These are phyloP conservation scores for Pantherophis alleghaniensis DNA, from an alignment of 2,797 vertebrate species.

Conservation along the genomic window DNA sequence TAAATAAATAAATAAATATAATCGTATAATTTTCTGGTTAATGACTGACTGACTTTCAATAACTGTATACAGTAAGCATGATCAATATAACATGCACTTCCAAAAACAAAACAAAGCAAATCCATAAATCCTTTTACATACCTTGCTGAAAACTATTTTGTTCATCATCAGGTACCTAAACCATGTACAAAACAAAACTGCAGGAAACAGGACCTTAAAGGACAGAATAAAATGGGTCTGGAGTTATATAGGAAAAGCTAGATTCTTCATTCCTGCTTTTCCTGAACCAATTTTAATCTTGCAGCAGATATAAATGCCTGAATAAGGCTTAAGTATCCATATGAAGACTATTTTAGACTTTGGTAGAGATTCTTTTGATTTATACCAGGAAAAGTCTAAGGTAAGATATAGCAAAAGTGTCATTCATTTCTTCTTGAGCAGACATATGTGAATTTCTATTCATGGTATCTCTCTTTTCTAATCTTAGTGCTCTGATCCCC, in stretches of 20 bases:
- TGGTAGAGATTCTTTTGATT: background rate
- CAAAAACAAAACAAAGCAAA: background rate
- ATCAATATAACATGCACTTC: background rate
- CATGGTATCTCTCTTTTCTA: background rate
- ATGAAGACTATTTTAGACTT: background rate
- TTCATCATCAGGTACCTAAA: background rate
- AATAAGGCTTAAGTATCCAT: background rate
- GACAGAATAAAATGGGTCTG: background rate
- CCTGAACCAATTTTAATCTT: background rate
- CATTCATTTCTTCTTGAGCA: background rate
- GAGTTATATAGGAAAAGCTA: too few species aligned
- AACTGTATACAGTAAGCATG: background rate
- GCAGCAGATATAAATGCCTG: background rate
- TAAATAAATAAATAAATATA: background rate
- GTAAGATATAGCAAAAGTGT: background rate
- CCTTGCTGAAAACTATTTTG: background rate
- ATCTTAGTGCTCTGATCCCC: constrained; percentile 36
- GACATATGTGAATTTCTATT: constrained; percentile 27
- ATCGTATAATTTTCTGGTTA: background rate
- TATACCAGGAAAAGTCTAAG: background rate
- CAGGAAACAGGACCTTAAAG: background rate
- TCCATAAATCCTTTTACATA: background rate
- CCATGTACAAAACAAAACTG: background rate
- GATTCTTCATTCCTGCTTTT: background rate
- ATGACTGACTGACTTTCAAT: background rate